These are phyloP conservation scores for Sebastes baramenuke DNA, from an alignment of 2,797 vertebrate genomes.

Conservation along the genomic window DNA sequence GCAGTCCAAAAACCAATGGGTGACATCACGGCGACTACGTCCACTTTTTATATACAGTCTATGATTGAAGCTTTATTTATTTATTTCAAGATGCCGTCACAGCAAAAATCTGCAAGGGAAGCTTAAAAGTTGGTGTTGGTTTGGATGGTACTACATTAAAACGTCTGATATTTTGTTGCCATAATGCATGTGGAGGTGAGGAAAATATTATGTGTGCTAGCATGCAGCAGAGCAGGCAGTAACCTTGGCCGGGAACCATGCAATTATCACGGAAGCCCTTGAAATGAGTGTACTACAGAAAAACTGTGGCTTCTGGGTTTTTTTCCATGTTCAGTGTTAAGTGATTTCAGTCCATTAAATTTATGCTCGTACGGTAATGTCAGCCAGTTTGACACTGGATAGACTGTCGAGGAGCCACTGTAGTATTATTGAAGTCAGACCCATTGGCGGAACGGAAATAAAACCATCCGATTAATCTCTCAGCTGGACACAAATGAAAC, in stretches of 20 bases:
- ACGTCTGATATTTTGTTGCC: neutral
- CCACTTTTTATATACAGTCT: too few relatives aligned
- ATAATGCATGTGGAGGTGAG: conserved; percentile 6
- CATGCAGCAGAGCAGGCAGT: conserved; percentile 19
- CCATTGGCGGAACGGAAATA: conserved; percentile 11
- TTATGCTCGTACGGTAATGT: conserved; percentile 12
- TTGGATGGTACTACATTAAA: neutral
- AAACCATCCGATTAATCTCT: conserved; percentile 26
- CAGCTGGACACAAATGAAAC: conserved; percentile 36
- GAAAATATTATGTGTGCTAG: conserved; percentile 4
- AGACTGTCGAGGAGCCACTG: conserved; percentile 16
- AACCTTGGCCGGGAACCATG: conserved; percentile 26
- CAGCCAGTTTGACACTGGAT: conserved; percentile 28
- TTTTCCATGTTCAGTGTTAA: conserved; percentile 48
- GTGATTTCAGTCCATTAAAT: conserved; percentile 43
- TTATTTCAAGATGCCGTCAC: neutral
- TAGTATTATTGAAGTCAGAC: conserved; percentile 24
- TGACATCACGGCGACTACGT: too few relatives aligned
- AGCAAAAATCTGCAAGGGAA: neutral
- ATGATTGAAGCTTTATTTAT: too few relatives aligned
- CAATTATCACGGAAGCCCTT: conserved; percentile 48
- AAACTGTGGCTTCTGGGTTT: conserved; percentile 30
- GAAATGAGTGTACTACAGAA: conserved; percentile 12
- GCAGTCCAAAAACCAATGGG: too few relatives aligned
- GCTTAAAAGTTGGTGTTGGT: neutral